Conservation (phyloP, 2,888 invertebrate genomes). For the Stegophylla sp. region DNA sequence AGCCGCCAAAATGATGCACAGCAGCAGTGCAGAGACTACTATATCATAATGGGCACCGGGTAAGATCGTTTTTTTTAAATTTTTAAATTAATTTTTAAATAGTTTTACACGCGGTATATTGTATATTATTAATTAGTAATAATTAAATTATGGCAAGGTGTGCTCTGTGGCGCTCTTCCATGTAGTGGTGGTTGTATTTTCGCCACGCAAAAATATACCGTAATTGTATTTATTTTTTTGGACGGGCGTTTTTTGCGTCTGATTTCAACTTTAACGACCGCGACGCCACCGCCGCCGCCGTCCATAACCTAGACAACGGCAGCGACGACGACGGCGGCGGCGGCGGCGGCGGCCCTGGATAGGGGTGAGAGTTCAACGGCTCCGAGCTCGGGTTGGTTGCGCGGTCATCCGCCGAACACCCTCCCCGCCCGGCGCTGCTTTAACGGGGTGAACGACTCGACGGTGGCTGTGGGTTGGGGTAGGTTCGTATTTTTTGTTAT, state of each 20-base stretch:
- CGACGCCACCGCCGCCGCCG: not conserved
- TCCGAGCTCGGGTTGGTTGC: not conserved
- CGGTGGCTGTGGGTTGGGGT: not conserved
- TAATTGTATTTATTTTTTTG: too few species aligned
- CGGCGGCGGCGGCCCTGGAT: constrained; percentile 5
- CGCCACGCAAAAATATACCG: too few species aligned
- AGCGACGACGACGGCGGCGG: not conserved
- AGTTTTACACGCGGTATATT: too few species aligned
- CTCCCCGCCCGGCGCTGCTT: not conserved
- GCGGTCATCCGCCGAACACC: not conserved
- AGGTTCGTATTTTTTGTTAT: not conserved
- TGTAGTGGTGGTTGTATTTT: too few species aligned
- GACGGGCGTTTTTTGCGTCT: not conserved
- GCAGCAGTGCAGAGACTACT: too few species aligned
- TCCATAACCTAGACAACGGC: constrained; percentile 50
- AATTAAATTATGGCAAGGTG: too few species aligned
- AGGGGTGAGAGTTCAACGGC: constrained; percentile 40
- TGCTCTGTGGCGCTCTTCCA: too few species aligned
- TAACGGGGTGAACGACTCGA: constrained; percentile 40
- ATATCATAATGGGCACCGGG: too few species aligned
- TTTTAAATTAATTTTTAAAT: too few species aligned
- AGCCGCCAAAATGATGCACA: too few species aligned
- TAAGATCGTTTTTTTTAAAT: not conserved
- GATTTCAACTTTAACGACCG: not conserved
- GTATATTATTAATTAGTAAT: too few species aligned